phyloP scores from a whole-genome alignment of 1,140 invertebrate species.

The Aleiodes sp. region DNA sequence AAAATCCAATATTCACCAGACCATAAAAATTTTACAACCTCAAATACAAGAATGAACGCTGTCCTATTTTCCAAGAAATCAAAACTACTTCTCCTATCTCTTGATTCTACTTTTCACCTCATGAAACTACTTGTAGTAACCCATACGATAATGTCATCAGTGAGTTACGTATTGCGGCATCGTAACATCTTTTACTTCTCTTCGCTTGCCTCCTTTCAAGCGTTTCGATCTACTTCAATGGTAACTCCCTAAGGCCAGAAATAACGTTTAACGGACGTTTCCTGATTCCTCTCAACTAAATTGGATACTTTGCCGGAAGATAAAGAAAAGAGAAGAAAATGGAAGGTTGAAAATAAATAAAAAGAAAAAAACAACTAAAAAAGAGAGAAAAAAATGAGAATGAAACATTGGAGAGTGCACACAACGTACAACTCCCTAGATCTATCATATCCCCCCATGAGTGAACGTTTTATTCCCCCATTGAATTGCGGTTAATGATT shows the following conservation, averaged over 20 bases:
- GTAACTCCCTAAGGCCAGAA: conserved; percentile 27
- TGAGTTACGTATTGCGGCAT: conserved; percentile 37
- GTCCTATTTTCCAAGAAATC: too few relatives aligned
- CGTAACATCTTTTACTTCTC: conserved; percentile 33
- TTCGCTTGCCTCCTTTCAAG: conserved; percentile 1
- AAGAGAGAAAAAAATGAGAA: too few relatives aligned
- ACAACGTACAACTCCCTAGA: too few relatives aligned
- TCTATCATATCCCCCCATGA: too few relatives aligned
- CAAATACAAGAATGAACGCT: too few relatives aligned
- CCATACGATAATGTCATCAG: conserved; percentile 36
- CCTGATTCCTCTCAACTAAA: conserved; percentile 42
- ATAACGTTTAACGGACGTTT: conserved; percentile 38
- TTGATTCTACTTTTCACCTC: too few relatives aligned
- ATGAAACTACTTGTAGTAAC: conserved; percentile 1
- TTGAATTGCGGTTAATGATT: background rate
- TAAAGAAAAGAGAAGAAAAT: background rate
- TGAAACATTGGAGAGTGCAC: too few relatives aligned
- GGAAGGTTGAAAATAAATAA: too few relatives aligned
- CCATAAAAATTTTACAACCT: too few relatives aligned
- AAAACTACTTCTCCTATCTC: too few relatives aligned
- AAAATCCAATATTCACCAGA: too few relatives aligned
- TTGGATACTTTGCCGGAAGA: conserved; percentile 35
- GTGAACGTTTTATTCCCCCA: background rate
- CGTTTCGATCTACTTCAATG: conserved; percentile 21
- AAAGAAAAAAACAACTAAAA: too few relatives aligned